Conservation (phyloP, 2,797 vertebrate genomes). For the Peromyscus nudipes region DNA sequence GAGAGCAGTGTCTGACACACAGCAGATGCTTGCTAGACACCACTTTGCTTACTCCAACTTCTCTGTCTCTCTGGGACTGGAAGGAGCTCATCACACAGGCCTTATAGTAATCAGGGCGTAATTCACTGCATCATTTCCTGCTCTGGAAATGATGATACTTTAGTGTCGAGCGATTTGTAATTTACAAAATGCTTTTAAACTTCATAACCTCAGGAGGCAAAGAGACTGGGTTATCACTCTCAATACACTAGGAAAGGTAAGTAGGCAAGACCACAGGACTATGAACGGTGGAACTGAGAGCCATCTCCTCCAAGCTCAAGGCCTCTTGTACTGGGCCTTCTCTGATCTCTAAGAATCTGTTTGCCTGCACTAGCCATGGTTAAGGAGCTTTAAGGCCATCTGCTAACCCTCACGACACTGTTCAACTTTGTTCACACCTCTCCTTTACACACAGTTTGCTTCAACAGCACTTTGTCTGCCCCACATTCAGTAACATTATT, state of each 20-base stretch:
- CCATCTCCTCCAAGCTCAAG: not conserved
- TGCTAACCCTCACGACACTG: not conserved
- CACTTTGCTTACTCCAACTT: not conserved
- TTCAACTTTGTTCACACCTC: not conserved
- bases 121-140: not conserved
- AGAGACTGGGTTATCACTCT: not conserved
- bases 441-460: conserved; percentile 6
- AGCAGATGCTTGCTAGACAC: not conserved
- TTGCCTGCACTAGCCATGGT: not conserved
- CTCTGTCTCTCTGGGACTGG: not conserved
- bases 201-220: not conserved
- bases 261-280: not conserved
- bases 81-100: not conserved
- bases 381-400: not conserved
- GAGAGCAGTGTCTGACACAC: not conserved
- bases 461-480: not conserved
- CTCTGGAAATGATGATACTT: conserved; percentile 3
- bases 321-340: not conserved
- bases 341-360: not conserved
- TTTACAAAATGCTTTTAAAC: conserved; percentile 34
- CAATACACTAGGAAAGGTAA: conserved; percentile 40
- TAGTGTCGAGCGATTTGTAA: not conserved
- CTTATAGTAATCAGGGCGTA: not conserved
- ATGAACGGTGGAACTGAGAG: not conserved
- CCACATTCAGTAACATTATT: not conserved